Base-by-base conservation (phyloP, 2,888 invertebrate genomes). In the Elgonia sp. region DNA sequence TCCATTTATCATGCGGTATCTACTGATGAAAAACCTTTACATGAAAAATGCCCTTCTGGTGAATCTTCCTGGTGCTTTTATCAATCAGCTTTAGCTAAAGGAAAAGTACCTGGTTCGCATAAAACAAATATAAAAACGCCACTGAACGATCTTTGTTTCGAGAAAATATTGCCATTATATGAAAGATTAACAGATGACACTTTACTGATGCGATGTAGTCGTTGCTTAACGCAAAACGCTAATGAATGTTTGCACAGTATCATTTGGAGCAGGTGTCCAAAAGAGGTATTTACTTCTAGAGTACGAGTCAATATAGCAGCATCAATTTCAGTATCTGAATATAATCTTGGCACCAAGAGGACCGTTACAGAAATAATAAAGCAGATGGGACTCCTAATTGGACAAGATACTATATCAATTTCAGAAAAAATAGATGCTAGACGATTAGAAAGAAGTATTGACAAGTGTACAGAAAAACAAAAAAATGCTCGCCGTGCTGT, bases 241-340 rank as follows among this genome's bases (percentile, higher is more conserved):
- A 88, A 85, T 65, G 82, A 83, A 46, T 85, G 75, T 63, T 69
- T 83, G 69, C 88, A 88, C 29, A 82, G 69, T 39, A 57, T 62
- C 9, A 85, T 88, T 46, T 88, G 85, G 82, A 84, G 46, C 73
- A 72, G 50, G 12, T 88, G 84, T 57, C 75, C 82, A 18, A 83
- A 88, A 62, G 73, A 85, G n/a, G n/a, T n/a, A n/a, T n/a, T n/a
- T n/a, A n/a, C n/a, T n/a, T n/a, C n/a, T 42, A 42, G 42, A 42
- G 42, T 42, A 10, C 42, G 42, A 10, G n/a, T n/a, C n/a, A n/a
- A n/a, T n/a, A 42, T 42, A 42, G 42, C 42, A 9, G 42, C 42
- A 42, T 9, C 8, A 9, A 42, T 42, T 9, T 7, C 42, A 9
- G 42, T 42, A 9, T 42, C 8, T 42, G 42, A 42, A 42, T 42